Base-by-base conservation (phyloP, 2,888 invertebrate species). In the Brassicogethes aeneus region DNA sequence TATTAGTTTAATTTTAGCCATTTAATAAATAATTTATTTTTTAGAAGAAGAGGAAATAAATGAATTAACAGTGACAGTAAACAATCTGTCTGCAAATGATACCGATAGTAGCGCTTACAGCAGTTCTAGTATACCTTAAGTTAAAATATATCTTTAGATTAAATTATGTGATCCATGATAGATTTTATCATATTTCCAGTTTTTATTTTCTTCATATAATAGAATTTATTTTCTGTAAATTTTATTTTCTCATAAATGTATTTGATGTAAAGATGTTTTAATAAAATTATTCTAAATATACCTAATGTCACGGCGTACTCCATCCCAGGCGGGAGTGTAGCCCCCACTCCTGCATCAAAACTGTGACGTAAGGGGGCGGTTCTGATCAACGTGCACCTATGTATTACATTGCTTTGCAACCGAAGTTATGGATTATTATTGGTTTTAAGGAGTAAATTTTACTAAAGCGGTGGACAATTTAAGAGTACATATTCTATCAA, bases 51-150 rank as follows among this genome's bases (percentile, higher is more conserved):
- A 63, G 10, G 59, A 59, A 41, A 44, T 52, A 30, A 37, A 53
- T 33, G 51, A 48, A 15, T 40, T 55, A 29, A 53, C 54, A 3
- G 48, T 51, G 10, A 59, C 55, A 40, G 54, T 47, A 16, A 45
- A 55, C 3, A 39, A 40, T 17, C 40, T 46, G 13, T 47, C 51
- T 35, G 48, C 51, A 13, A 49, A 60, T 34, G 62, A 57, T 39
- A 54, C 60, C n/a, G 64, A 65, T 34, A 62, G 65, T 39, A 62
- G 63, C 37, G 63, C 63, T 30, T 63, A 62, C 41, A 62, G 63
- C 39, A 61, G 61, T 47, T 61, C 63, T 3, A 60, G 60, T n/a
- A n/a, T n/a, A n/a, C n/a, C 42, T 42, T 52, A 35, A 46, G 12
- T 32, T 32, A 32, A 12, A 5, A 13, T 10, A 32, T 23, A 23